Conservation (phyloP, 2,797 vertebrate genomes). For the Erethizon dorsatum region DNA sequence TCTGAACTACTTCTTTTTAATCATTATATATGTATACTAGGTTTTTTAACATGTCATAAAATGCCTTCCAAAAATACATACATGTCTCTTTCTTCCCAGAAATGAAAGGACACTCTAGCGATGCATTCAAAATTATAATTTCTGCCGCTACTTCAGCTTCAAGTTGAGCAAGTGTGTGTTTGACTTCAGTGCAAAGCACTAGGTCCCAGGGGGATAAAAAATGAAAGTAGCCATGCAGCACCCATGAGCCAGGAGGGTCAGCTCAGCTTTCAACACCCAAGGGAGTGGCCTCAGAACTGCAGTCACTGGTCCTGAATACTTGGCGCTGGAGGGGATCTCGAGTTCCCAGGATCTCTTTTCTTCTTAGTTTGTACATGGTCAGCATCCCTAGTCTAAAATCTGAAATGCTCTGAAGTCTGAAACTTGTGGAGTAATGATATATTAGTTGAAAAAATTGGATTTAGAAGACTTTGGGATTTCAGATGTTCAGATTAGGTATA, state of each 20-base stretch:
- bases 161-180: not conserved
- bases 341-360: not conserved
- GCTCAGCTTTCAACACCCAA: not conserved
- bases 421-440: not conserved
- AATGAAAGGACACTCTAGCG: slow-evolving; percentile 1
- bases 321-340: not conserved
- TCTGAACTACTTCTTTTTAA: slow-evolving; percentile 46
- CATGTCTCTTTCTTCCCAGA: not conserved
- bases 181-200: not conserved
- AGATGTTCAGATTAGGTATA: not conserved
- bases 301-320: not conserved
- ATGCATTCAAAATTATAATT: not conserved
- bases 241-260: not conserved
- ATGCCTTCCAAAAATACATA: not conserved
- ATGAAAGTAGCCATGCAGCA: not conserved
- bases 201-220: not conserved
- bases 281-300: not conserved
- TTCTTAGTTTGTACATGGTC: not conserved
- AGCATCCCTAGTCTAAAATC: not conserved
- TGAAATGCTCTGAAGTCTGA: not conserved
- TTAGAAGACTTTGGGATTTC: not conserved
- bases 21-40: not conserved
- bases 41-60: not conserved
- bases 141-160: slow-evolving; percentile 1
- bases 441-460: not conserved